Percentiles rank a stretch among this genome's conserved stretches.
Conservation (phyloP, 2,113 vertebrate genomes). For the Panthera tigris region DNA sequence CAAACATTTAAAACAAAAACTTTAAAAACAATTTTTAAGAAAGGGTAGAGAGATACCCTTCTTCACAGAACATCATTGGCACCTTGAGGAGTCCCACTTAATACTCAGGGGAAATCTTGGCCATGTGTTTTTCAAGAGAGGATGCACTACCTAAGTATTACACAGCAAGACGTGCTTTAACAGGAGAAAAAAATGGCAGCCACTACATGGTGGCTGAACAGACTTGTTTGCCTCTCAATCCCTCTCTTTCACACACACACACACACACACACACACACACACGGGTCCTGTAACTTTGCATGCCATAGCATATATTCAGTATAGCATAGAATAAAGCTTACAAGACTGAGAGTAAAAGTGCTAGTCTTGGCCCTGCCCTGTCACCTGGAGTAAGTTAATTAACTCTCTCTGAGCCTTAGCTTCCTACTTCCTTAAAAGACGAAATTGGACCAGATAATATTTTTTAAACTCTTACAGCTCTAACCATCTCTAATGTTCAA, state of each 20-base stretch:
- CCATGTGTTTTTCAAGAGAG: not conserved
- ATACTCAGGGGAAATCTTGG: not conserved
- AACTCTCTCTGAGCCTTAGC: not conserved
- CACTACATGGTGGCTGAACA: not conserved
- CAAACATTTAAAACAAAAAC: not conserved
- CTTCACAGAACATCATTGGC: not conserved
- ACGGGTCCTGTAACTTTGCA: not conserved
- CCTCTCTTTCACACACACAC: not conserved
- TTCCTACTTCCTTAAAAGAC: constrained; percentile 15
- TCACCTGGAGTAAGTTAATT: not conserved
- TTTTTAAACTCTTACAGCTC: not conserved
- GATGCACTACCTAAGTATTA: not conserved
- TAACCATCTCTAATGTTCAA: not conserved
- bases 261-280: not conserved
- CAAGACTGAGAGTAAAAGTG: not conserved
- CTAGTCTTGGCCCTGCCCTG: not conserved
- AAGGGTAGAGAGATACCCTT: not conserved
- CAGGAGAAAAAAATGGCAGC: not conserved
- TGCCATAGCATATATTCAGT: not conserved
- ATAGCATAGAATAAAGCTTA: not conserved
- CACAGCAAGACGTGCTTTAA: not conserved
- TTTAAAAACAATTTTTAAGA: no score
- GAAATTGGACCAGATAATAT: not conserved
- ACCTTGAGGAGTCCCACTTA: not conserved
- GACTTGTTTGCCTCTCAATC: not conserved